Percentiles rank a stretch among this genome's conserved stretches.
Conservation (phyloP, 1,140 invertebrate genomes). For the Aphaenogaster floridana region DNA sequence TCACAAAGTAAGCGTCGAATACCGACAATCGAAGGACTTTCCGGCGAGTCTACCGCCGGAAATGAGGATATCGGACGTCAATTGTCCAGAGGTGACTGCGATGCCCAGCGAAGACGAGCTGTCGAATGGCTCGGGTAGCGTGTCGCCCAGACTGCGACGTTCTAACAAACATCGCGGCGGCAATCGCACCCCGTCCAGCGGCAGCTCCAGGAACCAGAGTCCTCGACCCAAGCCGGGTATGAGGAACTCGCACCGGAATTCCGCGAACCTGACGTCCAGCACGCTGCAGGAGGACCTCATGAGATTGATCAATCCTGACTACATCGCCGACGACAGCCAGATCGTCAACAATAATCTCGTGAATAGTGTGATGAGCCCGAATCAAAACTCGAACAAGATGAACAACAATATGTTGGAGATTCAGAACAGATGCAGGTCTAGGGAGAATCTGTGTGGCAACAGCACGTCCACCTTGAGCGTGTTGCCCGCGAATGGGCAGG, state of each 20-base stretch:
- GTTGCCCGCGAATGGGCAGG: constrained; percentile 81
- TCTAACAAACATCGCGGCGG: constrained; percentile 82
- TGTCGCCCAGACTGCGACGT: constrained; percentile 87
- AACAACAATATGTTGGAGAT: constrained; percentile 85
- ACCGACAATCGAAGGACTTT: constrained; percentile 85
- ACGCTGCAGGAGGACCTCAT: constrained; percentile 96
- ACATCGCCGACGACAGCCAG: constrained; percentile 87
- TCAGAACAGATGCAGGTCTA: constrained; percentile 85
- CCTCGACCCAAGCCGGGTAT: constrained; percentile 87
- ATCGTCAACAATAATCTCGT: constrained; percentile 81
- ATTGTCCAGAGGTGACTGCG: constrained; percentile 86
- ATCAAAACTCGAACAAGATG: constrained; percentile 81
- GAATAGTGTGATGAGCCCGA: constrained; percentile 69
- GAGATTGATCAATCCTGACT: constrained; percentile 95
- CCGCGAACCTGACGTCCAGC: constrained; percentile 89
- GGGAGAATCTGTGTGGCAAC: constrained; percentile 87
- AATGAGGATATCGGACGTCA: constrained; percentile 85
- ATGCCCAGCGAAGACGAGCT: constrained; percentile 88
- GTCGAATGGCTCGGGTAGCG: constrained; percentile 87
- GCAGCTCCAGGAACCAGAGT: constrained; percentile 89
- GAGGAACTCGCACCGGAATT: constrained; percentile 87
- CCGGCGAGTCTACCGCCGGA: constrained; percentile 83
- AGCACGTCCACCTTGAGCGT: constrained; percentile 83
- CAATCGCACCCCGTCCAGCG: constrained; percentile 85
- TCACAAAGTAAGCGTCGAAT: constrained; percentile 86